phyloP scores from a whole-genome alignment of 2,113 vertebrate species.

The Notothenia coriiceps region DNA sequence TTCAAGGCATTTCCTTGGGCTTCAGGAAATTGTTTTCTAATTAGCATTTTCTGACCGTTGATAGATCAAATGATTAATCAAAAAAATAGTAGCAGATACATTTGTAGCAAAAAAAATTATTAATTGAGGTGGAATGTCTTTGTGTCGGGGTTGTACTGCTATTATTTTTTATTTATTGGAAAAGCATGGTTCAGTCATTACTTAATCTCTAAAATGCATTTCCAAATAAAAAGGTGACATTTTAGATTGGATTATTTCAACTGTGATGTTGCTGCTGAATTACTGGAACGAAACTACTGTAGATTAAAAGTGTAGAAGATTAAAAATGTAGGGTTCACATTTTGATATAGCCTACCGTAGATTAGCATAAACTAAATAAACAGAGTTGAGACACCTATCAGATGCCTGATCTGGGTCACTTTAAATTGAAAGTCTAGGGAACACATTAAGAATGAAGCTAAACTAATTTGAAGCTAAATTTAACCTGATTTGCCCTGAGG shows the following conservation, averaged over 20 bases:
- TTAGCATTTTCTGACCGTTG: background rate
- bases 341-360: background rate
- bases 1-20: background rate
- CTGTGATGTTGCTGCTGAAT: background rate
- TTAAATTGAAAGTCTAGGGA: no score
- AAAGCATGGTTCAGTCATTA: background rate
- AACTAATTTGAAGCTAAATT: conserved; percentile 34
- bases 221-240: background rate
- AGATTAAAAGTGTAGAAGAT: background rate
- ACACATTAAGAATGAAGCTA: conserved; percentile 17
- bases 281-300: background rate
- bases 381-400: background rate
- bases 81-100: background rate
- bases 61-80: background rate
- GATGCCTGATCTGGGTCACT: background rate
- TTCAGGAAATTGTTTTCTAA: background rate
- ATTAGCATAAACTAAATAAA: background rate
- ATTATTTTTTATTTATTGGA: background rate
- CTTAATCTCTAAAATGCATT: background rate
- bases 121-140: background rate
- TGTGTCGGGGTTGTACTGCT: background rate
- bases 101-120: background rate
- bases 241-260: background rate
- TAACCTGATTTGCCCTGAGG: conserved; percentile 20
- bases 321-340: background rate